These are phyloP conservation scores for Zaprionus ghesquierei DNA, from an alignment of 1,140 invertebrate species.

Conservation along the genomic window DNA sequence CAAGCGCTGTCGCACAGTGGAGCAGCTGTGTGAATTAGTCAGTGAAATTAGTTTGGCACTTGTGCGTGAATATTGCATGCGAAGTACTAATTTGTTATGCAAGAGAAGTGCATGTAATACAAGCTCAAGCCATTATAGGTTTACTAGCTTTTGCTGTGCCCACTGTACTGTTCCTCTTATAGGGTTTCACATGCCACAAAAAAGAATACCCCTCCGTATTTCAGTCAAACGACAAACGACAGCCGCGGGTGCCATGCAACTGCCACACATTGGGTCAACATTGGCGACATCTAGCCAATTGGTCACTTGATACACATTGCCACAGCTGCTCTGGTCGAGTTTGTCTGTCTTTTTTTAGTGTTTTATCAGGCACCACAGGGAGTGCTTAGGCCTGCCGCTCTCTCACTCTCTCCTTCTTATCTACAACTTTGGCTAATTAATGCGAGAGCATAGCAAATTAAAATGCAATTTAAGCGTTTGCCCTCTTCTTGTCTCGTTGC, in stretches of 20 bases:
- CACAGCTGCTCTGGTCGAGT: conserved; percentile 11
- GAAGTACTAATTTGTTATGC: neutral
- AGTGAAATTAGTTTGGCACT: neutral
- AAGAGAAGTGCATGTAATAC: neutral
- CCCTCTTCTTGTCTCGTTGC: conserved; percentile 30
- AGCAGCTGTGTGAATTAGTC: neutral
- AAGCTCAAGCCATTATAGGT: too few relatives aligned
- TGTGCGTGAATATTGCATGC: neutral
- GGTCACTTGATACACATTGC: conserved; percentile 76
- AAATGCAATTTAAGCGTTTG: conserved; percentile 65
- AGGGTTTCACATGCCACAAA: conserved; percentile 47
- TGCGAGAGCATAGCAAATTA: conserved; percentile 65
- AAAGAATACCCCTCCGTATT: conserved; percentile 31
- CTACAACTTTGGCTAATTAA: conserved; percentile 63
- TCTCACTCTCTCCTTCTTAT: conserved; percentile 3
- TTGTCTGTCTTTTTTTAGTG: conserved; percentile 12
- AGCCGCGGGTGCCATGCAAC: conserved; percentile 73
- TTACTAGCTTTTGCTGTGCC: too few relatives aligned
- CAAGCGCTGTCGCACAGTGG: conserved; percentile 42
- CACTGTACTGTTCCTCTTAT: conserved; percentile 32
- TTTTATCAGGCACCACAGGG: conserved; percentile 1
- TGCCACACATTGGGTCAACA: conserved; percentile 42
- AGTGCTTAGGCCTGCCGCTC: conserved; percentile 12
- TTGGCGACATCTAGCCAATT: conserved; percentile 49
- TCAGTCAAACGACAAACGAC: conserved; percentile 61